These are phyloP conservation scores for Carposina sasakii DNA, from an alignment of 1,140 invertebrate genomes.

Conservation along the genomic window DNA sequence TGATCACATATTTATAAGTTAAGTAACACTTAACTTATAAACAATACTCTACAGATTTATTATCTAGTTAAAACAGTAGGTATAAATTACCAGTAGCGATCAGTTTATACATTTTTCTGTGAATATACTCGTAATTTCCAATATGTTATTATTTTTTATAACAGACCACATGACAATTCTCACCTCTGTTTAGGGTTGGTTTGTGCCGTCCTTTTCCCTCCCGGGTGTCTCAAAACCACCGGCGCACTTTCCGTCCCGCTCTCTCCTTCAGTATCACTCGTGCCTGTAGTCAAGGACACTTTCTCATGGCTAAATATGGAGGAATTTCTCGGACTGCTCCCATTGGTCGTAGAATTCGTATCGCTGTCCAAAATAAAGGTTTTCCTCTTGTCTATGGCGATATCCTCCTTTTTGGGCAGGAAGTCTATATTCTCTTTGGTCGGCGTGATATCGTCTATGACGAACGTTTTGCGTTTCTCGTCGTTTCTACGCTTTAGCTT, in stretches of 20 bases:
- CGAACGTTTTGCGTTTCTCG: conserved; percentile 52
- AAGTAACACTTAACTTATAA: no score
- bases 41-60: no score
- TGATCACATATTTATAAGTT: no score
- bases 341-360: conserved; percentile 64
- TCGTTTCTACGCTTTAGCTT: conserved; percentile 40
- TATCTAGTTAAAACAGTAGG: no score
- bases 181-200: conserved; percentile 54
- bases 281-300: conserved; percentile 43
- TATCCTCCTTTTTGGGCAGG: conserved; percentile 37
- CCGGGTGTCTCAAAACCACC: conserved; percentile 44
- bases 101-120: no score
- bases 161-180: no score
- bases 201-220: conserved; percentile 29
- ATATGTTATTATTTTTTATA: no score
- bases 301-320: conserved; percentile 63
- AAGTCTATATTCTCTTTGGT: conserved; percentile 56
- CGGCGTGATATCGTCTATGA: conserved; percentile 52
- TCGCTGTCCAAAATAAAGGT: conserved; percentile 65
- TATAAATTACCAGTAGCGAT: no score
- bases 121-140: no score
- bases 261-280: conserved; percentile 59
- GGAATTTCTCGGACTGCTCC: conserved; percentile 62
- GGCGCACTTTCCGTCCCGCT: conserved; percentile 61
- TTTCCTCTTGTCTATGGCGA: conserved; percentile 52